Percentiles rank a stretch among this genome's conserved stretches.
These are phyloP conservation scores for Leptoclinus maculatus DNA, from an alignment of 2,797 vertebrate genomes.

Conservation along the genomic window DNA sequence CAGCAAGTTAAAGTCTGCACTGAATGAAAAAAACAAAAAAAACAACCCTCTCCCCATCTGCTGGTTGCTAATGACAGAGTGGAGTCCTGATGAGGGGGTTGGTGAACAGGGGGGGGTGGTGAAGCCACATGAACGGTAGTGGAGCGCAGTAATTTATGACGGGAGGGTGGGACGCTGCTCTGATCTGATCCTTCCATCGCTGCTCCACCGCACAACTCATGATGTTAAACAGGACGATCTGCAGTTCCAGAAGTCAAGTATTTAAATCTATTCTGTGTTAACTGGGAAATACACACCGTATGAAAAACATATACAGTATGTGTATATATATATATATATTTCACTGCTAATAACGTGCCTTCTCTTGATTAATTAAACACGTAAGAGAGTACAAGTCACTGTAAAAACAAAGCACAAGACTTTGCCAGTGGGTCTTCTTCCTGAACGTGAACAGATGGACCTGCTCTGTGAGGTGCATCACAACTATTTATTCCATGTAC, in stretches of 20 bases:
- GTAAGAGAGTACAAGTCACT: neutral
- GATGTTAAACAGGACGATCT: slow-evolving; percentile 60
- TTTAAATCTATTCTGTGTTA: slow-evolving; percentile 10
- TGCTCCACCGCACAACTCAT: slow-evolving; percentile 56
- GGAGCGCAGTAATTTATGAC: slow-evolving; percentile 73
- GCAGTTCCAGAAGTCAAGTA: slow-evolving; percentile 22
- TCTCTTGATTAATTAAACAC: too few species aligned
- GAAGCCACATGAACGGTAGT: slow-evolving; percentile 78
- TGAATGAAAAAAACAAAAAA: slow-evolving; percentile 36
- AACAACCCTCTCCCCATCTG: slow-evolving; percentile 70
- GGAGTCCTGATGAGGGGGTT: slow-evolving; percentile 74
- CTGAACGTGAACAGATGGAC: neutral
- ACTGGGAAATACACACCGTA: slow-evolving; percentile 12
- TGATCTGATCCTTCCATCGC: slow-evolving; percentile 60
- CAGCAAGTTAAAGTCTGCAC: slow-evolving; percentile 53
- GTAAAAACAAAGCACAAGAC: neutral
- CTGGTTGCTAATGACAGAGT: slow-evolving; percentile 80
- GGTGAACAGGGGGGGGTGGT: slow-evolving; percentile 43
- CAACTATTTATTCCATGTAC: neutral
- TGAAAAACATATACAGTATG: neutral
- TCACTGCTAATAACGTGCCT: neutral
- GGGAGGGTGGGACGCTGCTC: slow-evolving; percentile 73
- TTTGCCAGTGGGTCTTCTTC: neutral
- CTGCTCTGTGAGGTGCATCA: neutral
- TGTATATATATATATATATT: neutral